A percentile compares a stretch with the other conserved stretches of the same genome.
phyloP scores from a whole-genome alignment of 2,113 vertebrate genomes.

The Thomomys bottae region DNA sequence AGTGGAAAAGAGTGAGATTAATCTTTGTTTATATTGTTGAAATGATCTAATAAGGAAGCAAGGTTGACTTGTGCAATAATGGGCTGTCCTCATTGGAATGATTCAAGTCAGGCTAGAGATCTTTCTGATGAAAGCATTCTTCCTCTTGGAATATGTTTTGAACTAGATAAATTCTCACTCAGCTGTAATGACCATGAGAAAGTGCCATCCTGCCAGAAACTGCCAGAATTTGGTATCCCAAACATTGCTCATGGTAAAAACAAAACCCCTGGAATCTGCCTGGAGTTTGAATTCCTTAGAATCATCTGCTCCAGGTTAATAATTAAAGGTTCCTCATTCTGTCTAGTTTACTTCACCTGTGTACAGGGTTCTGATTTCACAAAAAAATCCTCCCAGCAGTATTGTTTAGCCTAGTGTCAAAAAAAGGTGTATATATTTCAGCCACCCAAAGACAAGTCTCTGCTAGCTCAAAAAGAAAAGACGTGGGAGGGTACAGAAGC shows the following conservation, averaged over 20 bases:
- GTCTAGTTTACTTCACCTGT: slow-evolving; percentile 66
- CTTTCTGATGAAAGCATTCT: slow-evolving; percentile 2
- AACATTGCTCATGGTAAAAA: slow-evolving; percentile 36
- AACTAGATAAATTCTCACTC: slow-evolving; percentile 17
- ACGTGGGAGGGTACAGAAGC: slow-evolving; percentile 31
- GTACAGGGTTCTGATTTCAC: slow-evolving; percentile 62
- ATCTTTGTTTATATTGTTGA: neutral
- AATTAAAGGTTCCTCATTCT: slow-evolving; percentile 61
- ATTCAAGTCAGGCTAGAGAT: neutral
- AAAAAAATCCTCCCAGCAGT: slow-evolving; percentile 44
- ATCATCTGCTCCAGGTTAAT: slow-evolving; percentile 60
- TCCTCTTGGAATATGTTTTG: neutral
- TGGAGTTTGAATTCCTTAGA: slow-evolving; percentile 64
- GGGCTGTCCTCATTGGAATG: neutral
- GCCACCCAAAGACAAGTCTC: slow-evolving; percentile 52
- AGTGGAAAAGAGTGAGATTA: neutral
- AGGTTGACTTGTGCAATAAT: neutral
- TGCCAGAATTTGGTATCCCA: neutral
- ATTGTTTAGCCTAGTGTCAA: slow-evolving; percentile 54
- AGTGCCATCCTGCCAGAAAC: neutral
- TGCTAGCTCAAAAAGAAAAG: slow-evolving; percentile 42
- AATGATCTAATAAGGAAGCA: neutral
- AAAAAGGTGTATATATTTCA: slow-evolving; percentile 53
- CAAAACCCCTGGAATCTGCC: neutral
- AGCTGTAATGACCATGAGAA: neutral